Conservation (phyloP, 2,113 vertebrate genomes). For the Bufo bufo region DNA sequence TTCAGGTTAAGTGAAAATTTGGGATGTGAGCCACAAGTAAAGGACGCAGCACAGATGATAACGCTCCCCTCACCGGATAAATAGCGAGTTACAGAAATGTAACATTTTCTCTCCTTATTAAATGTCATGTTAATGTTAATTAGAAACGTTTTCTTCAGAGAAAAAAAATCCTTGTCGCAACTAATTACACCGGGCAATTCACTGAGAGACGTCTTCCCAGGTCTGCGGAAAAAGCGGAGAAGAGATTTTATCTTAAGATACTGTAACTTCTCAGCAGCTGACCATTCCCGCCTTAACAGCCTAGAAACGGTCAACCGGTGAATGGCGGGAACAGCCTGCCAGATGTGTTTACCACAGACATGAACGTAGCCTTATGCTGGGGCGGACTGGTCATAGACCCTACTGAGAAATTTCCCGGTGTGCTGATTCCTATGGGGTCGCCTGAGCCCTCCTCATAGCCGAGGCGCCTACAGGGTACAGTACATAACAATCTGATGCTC, state of each 20-base stretch:
- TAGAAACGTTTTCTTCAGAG: not conserved
- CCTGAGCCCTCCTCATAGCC: too few species aligned
- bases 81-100: not conserved
- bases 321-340: too few species aligned
- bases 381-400: too few species aligned
- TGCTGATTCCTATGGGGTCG: too few species aligned
- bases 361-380: too few species aligned
- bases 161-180: not conserved
- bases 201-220: not conserved
- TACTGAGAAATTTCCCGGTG: too few species aligned
- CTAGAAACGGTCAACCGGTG: too few species aligned
- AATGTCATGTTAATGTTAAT: constrained; percentile 37
- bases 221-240: not conserved
- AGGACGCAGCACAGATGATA: not conserved
- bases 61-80: not conserved
- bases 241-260: not conserved
- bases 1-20: not conserved
- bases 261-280: too few species aligned
- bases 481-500: too few species aligned
- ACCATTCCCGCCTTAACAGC: too few species aligned
- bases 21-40: not conserved
- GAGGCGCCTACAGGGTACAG: too few species aligned
- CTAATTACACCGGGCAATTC: not conserved
- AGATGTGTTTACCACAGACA: too few species aligned
- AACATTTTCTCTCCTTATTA: not conserved